Base-by-base conservation (phyloP, 2,888 invertebrate species). In the Leptogaster cylindrica region DNA sequence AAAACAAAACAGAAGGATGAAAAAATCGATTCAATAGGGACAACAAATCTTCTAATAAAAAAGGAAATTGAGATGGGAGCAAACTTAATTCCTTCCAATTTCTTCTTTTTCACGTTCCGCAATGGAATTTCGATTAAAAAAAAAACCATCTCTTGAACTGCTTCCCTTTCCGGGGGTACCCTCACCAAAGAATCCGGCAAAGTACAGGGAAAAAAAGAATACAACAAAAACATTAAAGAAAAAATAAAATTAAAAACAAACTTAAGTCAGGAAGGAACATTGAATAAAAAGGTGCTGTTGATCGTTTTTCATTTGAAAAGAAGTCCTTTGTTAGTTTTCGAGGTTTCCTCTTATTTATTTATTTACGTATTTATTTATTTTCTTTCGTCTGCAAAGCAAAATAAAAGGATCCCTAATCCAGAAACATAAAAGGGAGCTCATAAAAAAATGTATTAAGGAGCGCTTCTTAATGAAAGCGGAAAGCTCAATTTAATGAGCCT, bases 51-150 rank as follows among this genome's bases (percentile, higher is more conserved):
- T 39, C 36, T 12, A 25, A 27, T 14, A 39, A 25, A 58, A 39
- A 31, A 52, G 58, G 58, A 58, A 58, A 58, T 58, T 58, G 58
- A 25, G 58, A 58, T 39, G 58, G 58, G 58, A 58, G 41, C 23
- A 58, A 41, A 41, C 58, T 58, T 58, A 58, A 58, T 58, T 58
- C 41, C 23, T 27, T 58, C 25, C 39, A 58, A 58, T 58, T 58
- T 58, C 58, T 41, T 25, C 41, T 39, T 36, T 25, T 52, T 31
- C 52, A 52, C 52, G 10, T 52, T 28, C 31, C 52, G 52, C 52
- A 33, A 52, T 52, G 36, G 41, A 58, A 58, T 58, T 58, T 58
- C 58, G 58, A 39, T 58, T 58, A 41, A 20, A 58, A 58, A 58
- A 58, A 58, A 3, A 16, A 20, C 20, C 20, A 3, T n/a, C 2